phyloP scores from a whole-genome alignment of 2,113 vertebrate genomes.

The Psilopsiagon aurifrons region DNA sequence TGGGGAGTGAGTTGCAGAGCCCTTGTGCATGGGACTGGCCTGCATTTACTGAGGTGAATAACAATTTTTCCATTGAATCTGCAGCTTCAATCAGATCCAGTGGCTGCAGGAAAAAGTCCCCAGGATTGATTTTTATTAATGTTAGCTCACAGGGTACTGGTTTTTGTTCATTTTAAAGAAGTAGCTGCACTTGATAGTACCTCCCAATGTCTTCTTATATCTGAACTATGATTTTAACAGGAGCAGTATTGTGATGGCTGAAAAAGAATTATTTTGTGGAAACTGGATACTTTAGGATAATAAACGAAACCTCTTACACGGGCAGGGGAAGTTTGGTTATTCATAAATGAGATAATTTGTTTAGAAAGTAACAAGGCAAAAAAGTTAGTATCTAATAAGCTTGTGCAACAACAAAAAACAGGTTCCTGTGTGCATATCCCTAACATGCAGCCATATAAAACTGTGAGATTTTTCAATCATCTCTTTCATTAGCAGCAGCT shows the following conservation, averaged over 20 bases:
- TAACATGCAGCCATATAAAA: neutral
- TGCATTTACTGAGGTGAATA: neutral
- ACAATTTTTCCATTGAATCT: neutral
- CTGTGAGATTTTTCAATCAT: accelerated
- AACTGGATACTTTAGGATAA: neutral
- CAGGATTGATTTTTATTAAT: neutral
- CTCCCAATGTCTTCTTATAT: neutral
- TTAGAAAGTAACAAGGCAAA: neutral
- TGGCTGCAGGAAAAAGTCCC: neutral
- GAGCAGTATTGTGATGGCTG: neutral
- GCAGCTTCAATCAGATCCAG: neutral
- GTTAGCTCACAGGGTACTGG: neutral
- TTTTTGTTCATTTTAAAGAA: neutral
- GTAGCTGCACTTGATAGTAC: neutral
- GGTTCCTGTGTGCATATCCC: neutral
- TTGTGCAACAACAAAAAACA: neutral
- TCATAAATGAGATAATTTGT: neutral
- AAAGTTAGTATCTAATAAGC: neutral
- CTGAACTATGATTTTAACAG: neutral
- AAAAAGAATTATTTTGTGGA: neutral
- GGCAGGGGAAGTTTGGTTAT: neutral
- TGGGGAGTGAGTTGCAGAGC: neutral
- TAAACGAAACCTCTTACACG: neutral
- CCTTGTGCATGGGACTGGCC: neutral
- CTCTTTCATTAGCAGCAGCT: neutral